Conservation (phyloP, 2,888 invertebrate genomes). For the Magallana nippona region DNA sequence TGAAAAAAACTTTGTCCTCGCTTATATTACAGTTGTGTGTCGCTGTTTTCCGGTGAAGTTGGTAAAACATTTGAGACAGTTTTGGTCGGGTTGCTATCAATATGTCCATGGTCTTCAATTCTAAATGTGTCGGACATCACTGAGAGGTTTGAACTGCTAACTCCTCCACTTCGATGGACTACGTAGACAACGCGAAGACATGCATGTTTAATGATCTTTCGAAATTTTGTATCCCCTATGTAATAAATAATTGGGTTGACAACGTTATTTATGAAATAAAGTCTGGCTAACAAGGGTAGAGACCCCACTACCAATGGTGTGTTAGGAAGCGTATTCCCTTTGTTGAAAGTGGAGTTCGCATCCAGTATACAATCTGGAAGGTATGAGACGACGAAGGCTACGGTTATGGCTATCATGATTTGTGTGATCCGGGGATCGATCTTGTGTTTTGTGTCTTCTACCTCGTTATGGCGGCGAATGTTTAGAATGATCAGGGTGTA, state of each 20-base stretch:
- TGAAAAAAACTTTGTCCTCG: too few species aligned
- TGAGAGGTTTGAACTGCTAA: neutral
- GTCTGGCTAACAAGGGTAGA: slow-evolving; percentile 44
- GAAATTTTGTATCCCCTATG: slow-evolving; percentile 46
- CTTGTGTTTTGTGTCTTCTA: slow-evolving; percentile 11
- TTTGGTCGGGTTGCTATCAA: neutral
- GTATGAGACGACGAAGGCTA: slow-evolving; percentile 45
- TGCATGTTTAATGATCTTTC: slow-evolving; percentile 27
- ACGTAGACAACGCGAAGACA: neutral
- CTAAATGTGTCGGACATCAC: neutral
- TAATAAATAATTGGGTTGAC: slow-evolving; percentile 48
- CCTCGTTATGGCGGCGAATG: slow-evolving; percentile 38
- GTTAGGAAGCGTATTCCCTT: slow-evolving; percentile 39
- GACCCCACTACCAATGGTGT: slow-evolving; percentile 45
- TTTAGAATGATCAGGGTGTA: slow-evolving; percentile 45
- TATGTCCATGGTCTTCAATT: neutral
- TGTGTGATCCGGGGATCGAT: slow-evolving; percentile 46
- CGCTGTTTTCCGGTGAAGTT: neutral
- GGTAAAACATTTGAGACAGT: neutral
- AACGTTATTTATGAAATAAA: slow-evolving; percentile 49
- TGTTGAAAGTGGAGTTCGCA: slow-evolving; percentile 45
- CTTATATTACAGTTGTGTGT: neutral
- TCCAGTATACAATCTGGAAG: slow-evolving; percentile 47
- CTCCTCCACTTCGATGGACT: neutral
- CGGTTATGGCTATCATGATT: slow-evolving; percentile 47